Conservation (phyloP, 2,113 vertebrate species). For the Phrynosoma blainvillii region DNA sequence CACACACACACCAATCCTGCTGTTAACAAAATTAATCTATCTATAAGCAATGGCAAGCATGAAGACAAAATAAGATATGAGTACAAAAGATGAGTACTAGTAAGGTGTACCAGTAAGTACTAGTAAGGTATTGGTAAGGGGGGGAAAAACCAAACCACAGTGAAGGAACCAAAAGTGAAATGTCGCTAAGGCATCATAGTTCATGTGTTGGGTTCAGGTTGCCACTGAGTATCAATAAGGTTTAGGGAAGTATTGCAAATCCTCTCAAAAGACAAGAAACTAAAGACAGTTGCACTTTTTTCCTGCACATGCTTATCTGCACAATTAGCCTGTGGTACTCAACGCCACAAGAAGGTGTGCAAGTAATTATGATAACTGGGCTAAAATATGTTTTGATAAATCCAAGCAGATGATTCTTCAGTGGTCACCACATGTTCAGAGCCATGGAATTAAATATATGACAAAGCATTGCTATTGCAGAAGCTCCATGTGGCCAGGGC, state of each 20-base stretch:
- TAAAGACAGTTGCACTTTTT: too few species aligned
- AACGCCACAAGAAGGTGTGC: neutral
- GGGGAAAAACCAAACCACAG: too few species aligned
- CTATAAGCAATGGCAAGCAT: neutral
- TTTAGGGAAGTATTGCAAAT: neutral
- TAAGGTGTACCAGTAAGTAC: neutral
- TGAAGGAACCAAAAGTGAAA: too few species aligned
- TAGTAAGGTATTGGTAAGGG: too few species aligned
- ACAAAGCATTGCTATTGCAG: neutral
- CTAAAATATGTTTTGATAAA: neutral
- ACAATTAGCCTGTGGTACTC: neutral
- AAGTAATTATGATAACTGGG: neutral
- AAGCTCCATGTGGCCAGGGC: neutral
- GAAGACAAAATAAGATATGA: conserved; percentile 17
- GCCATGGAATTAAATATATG: neutral
- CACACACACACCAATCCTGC: neutral
- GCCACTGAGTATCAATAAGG: too few species aligned
- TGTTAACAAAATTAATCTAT: neutral
- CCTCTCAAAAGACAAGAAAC: neutral
- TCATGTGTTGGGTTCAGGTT: too few species aligned
- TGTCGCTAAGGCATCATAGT: too few species aligned
- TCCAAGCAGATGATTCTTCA: too few species aligned
- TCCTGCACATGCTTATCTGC: neutral
- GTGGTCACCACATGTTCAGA: too few species aligned
- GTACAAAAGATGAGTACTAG: neutral